Evolutionary conservation across 2,888 invertebrate genomes (phyloP).

Genomic region (Spatulosminthurus flaviceps): DNA sequence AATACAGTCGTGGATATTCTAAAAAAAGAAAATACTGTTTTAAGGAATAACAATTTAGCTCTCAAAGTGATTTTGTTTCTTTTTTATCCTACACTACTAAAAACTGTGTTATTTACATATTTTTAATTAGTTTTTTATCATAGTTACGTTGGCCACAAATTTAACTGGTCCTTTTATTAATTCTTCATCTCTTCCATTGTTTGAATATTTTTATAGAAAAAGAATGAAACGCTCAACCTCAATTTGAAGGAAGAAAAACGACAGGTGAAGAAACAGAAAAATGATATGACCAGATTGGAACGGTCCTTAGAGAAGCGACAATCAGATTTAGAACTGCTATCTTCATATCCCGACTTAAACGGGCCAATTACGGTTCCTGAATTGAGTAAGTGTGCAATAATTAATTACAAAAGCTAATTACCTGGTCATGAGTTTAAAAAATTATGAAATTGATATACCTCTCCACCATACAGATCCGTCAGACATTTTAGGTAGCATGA

Average conservation of each 20-base stretch:
- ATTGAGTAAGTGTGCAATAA: not conserved
- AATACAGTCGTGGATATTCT: slow-evolving; percentile 20
- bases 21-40: slow-evolving; percentile 37
- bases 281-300: slow-evolving; percentile 34
- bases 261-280: slow-evolving; percentile 24
- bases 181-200: not conserved
- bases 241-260: slow-evolving; percentile 37
- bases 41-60: slow-evolving; percentile 24
- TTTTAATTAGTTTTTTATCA: no score
- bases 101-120: no score
- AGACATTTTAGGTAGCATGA: slow-evolving; percentile 53
- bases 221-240: slow-evolving; percentile 19
- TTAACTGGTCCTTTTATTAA: no score
- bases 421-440: no score
- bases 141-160: no score
- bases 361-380: slow-evolving; percentile 40
- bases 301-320: slow-evolving; percentile 25
- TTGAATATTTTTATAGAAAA: slow-evolving; percentile 30
- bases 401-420: not conserved
- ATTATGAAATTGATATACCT: no score
- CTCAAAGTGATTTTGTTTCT: slow-evolving; percentile 30
- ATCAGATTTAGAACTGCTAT: slow-evolving; percentile 33
- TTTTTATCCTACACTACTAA: no score
- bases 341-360: slow-evolving; percentile 44
- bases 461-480: slow-evolving; percentile 34